Base-by-base conservation (phyloP, 2,797 vertebrate genomes). In the Anabas testudineus region DNA sequence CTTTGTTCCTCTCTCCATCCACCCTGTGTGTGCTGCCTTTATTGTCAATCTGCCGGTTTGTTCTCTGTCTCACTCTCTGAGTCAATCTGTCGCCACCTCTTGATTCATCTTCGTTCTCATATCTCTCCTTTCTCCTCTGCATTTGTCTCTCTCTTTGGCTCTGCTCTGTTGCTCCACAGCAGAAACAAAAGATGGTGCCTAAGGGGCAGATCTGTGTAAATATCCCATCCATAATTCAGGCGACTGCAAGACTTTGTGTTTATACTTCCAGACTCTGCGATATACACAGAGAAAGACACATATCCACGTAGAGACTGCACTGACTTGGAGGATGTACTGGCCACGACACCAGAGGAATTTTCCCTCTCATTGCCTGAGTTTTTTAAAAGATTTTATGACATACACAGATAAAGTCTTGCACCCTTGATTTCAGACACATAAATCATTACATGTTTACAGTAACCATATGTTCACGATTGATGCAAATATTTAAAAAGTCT, bases 201-300 rank as follows among this genome's bases (percentile, higher is more conserved):
- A 36, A 71, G 62, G 75, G 39, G 59, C 47, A 41, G n/a, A 78
- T 81, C 63, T 80, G 69, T 85, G 73, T 81, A 83, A 84, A 89
- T 82, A 86, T 61, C 39, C 56, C 83, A 89, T 92, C 61, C 65
- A 86, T 88, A 81, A 90, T 89, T 87, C 67, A 88, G 67, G 75
- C 10, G 22, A 53, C 74, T 76, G 66, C 28, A 59, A 71, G 63
- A 69, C 69, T 78, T 76, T 72, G 67, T 81, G 78, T 80, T 82
- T 80, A 53, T 54, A 70, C 32, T 74, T 76, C 15, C 28, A 56
- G 53, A 54, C 52, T 49, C 55, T 68, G 28, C 22, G 22, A 32
- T 82, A 47, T 62, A 70, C 54, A 84, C 64, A 80, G 43, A 84
- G 52, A 62, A 46, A 67, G 58, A 76, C 34, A 64, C n/a, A 58